Conservation (phyloP, 92 coral and sea anemone species). For the Pocillopora grandis region DNA sequence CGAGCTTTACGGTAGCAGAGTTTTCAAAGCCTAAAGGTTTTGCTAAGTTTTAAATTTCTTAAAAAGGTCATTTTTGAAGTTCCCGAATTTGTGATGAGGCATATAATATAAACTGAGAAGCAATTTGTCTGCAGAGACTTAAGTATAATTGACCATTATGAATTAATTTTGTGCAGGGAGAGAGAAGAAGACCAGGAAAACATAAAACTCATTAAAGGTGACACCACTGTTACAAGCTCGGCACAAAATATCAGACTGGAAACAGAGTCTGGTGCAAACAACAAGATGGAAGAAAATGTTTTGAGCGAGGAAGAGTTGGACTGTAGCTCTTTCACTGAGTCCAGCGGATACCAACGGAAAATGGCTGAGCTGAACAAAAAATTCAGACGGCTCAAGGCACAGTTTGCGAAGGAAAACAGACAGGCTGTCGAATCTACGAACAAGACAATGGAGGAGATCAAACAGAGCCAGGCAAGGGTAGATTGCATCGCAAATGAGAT, state of each 20-base stretch:
- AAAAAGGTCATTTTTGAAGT: too few relatives aligned
- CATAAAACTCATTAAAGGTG: neutral
- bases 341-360: conserved; percentile 7
- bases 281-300: neutral
- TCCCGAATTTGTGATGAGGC: too few relatives aligned
- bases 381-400: neutral
- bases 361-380: conserved; percentile 16
- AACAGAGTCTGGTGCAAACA: neutral
- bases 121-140: neutral
- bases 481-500: neutral
- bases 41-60: too few relatives aligned
- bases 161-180: conserved; percentile 6
- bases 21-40: too few relatives aligned
- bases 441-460: neutral
- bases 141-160: neutral
- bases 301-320: conserved; percentile 2
- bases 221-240: neutral
- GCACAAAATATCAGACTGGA: neutral
- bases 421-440: neutral
- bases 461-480: conserved; percentile 1
- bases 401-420: conserved; percentile 13
- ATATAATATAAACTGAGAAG: too few relatives aligned
- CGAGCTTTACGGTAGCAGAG: too few relatives aligned
- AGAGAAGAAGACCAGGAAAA: neutral
- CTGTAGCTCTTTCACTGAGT: neutral